A percentile compares a stretch with the other conserved stretches of the same genome.
Conservation (phyloP, 2,113 vertebrate species). For the Ptyas mucosa region DNA sequence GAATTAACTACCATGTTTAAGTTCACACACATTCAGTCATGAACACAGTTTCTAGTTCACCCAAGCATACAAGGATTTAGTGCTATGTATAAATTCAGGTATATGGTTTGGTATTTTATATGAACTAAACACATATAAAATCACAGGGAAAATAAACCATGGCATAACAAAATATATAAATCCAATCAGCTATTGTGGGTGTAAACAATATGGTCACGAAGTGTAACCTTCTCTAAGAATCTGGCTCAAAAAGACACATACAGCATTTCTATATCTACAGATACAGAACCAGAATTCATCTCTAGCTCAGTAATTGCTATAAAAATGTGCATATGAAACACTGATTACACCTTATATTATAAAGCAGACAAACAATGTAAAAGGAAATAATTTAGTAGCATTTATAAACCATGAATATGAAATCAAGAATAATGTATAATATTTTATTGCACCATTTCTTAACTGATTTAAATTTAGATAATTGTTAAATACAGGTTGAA, state of each 20-base stretch:
- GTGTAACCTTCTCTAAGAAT: neutral
- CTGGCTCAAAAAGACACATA: neutral
- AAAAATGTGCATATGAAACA: neutral
- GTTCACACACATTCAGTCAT: neutral
- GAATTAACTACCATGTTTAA: neutral
- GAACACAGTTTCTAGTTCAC: neutral
- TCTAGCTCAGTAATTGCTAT: neutral
- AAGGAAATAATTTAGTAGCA: neutral
- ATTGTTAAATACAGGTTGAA: neutral
- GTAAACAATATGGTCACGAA: conserved; percentile 14
- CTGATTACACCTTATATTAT: neutral
- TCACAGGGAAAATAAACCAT: neutral
- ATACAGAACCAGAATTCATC: neutral
- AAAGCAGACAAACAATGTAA: neutral
- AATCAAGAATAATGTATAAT: neutral
- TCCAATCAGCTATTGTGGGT: neutral
- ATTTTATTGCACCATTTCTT: conserved; percentile 19
- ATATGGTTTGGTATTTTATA: neutral
- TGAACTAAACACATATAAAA: neutral
- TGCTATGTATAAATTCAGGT: neutral
- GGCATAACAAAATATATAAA: neutral
- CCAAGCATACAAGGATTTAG: neutral
- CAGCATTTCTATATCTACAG: neutral
- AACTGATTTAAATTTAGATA: neutral
- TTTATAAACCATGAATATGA: neutral